Conservation (phyloP, 2,797 vertebrate species). For the Antennarius maculatus region DNA sequence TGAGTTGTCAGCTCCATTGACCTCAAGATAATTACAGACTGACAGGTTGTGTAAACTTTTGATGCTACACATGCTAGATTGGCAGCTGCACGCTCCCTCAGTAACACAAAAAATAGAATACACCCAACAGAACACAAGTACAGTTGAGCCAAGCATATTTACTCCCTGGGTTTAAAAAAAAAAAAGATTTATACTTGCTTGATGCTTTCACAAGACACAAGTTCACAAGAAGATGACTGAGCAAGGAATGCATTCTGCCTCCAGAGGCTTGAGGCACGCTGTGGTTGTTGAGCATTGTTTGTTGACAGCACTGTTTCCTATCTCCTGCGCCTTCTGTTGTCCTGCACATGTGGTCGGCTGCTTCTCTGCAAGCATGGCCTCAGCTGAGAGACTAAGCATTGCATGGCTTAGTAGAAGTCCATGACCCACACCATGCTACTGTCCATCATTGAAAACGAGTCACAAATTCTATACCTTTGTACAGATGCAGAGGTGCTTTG, state of each 20-base stretch:
- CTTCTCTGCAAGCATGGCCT: slow-evolving; percentile 51
- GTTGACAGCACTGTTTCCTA: slow-evolving; percentile 73
- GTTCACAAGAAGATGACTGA: slow-evolving; percentile 69
- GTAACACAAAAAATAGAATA: slow-evolving; percentile 10
- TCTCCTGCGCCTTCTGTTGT: slow-evolving; percentile 68
- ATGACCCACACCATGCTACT: slow-evolving; percentile 66
- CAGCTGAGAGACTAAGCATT: slow-evolving; percentile 55
- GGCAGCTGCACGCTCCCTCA: slow-evolving; percentile 40
- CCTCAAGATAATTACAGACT: slow-evolving; percentile 65
- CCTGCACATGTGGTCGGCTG: slow-evolving; percentile 65
- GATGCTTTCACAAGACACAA: slow-evolving; percentile 39
- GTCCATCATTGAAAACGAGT: slow-evolving; percentile 56
- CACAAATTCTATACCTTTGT: not conserved
- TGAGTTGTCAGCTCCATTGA: slow-evolving; percentile 28
- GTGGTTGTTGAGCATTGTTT: slow-evolving; percentile 74
- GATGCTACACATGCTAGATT: slow-evolving; percentile 59
- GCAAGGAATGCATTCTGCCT: slow-evolving; percentile 43
- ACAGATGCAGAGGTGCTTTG: not conserved
- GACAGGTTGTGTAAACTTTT: slow-evolving; percentile 81
- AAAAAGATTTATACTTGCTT: slow-evolving; percentile 36
- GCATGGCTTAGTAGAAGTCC: slow-evolving; percentile 61
- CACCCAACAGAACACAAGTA: slow-evolving; percentile 29
- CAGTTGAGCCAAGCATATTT: slow-evolving; percentile 69
- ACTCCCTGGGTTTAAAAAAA: slow-evolving; percentile 27
- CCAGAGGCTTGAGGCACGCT: slow-evolving; percentile 52